Conservation (phyloP, 2,797 vertebrate species). For the Apogon hyalosoma region DNA sequence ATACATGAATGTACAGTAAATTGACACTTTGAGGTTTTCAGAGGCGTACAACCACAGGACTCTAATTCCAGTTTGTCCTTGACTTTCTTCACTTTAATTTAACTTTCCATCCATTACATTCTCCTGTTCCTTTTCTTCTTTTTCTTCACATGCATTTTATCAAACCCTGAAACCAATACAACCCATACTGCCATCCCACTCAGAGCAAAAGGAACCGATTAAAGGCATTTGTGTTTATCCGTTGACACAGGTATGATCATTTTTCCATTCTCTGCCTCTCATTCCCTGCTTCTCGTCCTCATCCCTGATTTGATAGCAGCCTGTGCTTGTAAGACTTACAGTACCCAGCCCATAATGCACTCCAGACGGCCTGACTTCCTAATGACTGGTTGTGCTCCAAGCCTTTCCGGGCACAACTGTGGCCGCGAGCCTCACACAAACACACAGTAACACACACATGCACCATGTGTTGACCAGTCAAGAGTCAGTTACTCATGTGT, state of each 20-base stretch:
- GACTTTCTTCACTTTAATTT: background rate
- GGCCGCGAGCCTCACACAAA: constrained; percentile 80
- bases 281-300: constrained; percentile 49
- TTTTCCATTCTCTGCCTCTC: constrained; percentile 21
- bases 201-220: too few species aligned
- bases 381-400: constrained; percentile 86
- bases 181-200: too few species aligned
- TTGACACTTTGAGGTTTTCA: too few species aligned
- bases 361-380: constrained; percentile 87
- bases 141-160: constrained; percentile 33
- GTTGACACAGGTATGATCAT: constrained; percentile 28
- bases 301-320: constrained; percentile 80
- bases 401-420: constrained; percentile 86
- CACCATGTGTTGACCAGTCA: constrained; percentile 67
- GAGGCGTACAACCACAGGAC: too few species aligned
- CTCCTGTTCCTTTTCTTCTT: constrained; percentile 1
- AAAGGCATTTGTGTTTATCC: constrained; percentile 9
- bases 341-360: constrained; percentile 84
- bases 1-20: too few species aligned
- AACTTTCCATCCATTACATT: constrained; percentile 1
- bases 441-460: constrained; percentile 50
- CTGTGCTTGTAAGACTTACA: constrained; percentile 82
- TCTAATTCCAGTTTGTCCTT: background rate
- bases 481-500: constrained; percentile 47
- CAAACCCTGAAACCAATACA: background rate